Evolutionary conservation across 2,113 vertebrate genomes (phyloP).

Genomic region (Sapayoa aenigma): DNA sequence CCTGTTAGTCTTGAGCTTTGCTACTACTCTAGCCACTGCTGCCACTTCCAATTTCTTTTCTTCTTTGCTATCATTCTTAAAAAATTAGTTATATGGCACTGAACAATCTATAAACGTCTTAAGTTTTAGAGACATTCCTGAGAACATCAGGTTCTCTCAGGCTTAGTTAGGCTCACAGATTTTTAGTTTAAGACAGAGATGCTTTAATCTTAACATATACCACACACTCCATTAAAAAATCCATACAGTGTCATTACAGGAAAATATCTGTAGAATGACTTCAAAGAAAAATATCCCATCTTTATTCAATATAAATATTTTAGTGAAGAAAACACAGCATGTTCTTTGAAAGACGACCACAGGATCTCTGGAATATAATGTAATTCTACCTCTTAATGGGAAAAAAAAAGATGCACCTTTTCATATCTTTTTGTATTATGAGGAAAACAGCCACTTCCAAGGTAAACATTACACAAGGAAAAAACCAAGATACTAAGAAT

Average conservation of each 20-base stretch:
- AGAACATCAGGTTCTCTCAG: conserved; percentile 32
- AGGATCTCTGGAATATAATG: background rate
- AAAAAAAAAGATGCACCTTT: background rate
- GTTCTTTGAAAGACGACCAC: background rate
- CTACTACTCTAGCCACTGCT: conserved; percentile 10
- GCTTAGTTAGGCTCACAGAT: background rate
- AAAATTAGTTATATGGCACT: conserved; percentile 10
- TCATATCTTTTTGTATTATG: background rate
- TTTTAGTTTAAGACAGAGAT: conserved; percentile 19
- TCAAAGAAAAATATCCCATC: background rate
- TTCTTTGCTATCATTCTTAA: conserved; percentile 19
- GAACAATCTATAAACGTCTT: conserved; percentile 45
- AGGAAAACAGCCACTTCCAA: background rate
- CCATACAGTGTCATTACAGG: background rate
- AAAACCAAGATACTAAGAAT: background rate
- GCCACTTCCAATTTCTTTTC: conserved; percentile 35
- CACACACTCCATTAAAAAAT: conserved; percentile 15
- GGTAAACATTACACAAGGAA: background rate
- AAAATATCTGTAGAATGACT: conserved; percentile 23
- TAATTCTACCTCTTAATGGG: conserved; percentile 25
- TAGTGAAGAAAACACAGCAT: background rate
- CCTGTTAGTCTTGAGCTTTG: background rate
- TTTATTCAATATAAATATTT: conserved; percentile 10
- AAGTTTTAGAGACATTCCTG: background rate
- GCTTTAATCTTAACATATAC: conserved; percentile 29